These are phyloP conservation scores for Tychaedon coryphoeus DNA, from an alignment of 2,113 vertebrate species.

Conservation along the genomic window DNA sequence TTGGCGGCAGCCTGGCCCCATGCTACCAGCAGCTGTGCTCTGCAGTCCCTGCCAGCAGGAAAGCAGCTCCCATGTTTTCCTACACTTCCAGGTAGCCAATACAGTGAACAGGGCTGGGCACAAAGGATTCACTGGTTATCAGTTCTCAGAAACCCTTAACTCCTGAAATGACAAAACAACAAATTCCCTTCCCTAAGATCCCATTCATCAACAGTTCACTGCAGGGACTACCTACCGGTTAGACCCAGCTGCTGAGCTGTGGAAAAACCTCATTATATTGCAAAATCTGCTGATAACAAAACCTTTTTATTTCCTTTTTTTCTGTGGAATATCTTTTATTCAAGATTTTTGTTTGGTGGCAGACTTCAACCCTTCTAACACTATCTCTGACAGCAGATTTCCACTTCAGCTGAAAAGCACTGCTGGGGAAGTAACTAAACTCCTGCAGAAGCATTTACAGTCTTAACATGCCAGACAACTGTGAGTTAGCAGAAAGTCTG, in stretches of 20 bases:
- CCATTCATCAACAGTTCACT: neutral
- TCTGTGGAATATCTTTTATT: neutral
- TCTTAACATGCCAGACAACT: neutral
- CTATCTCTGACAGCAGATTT: neutral
- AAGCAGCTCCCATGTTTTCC: neutral
- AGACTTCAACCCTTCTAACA: neutral
- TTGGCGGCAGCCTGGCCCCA: rapidly evolving
- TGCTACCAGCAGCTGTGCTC: neutral
- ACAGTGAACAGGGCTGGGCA: neutral
- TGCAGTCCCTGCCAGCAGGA: neutral
- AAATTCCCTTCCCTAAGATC: neutral
- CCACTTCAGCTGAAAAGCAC: neutral
- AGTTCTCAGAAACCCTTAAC: neutral
- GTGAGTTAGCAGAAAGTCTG: neutral
- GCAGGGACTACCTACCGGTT: neutral
- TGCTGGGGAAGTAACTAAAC: neutral
- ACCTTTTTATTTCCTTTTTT: neutral
- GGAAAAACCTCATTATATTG: neutral
- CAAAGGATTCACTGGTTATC: neutral
- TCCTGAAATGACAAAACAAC: neutral
- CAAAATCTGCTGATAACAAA: neutral
- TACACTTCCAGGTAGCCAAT: neutral
- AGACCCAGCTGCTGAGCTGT: neutral
- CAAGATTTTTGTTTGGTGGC: neutral
- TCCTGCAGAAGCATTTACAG: neutral